Evolutionary conservation across 2,888 invertebrate genomes (phyloP), one percentile per base, ranked within the genome.

Genomic region (Biston stratarius): DNA sequence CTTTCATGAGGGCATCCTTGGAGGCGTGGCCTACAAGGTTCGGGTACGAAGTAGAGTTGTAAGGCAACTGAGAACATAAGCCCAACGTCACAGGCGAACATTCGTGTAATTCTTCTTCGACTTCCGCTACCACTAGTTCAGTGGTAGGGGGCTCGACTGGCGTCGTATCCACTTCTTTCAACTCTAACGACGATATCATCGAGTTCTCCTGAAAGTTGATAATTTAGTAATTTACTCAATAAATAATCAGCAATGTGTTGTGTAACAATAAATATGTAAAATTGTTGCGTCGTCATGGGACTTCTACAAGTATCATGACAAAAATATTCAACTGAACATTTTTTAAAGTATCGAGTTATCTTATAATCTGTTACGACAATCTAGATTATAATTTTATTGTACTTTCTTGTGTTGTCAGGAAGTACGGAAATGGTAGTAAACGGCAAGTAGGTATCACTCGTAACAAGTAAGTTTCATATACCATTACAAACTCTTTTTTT

Each of bases 21-120:
- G 94, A 94, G 56, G 89, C 87, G 77, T 97, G 97, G 0, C 96
- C 96, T 63, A 97, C 94, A 12, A 96, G 89, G 86, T 98, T 98
- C 0, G 98, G 98, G 84, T 97, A 98, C 0, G 97, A 96, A 0
- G 98, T 98, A 10, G 95, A 84, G 82, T 98, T 98, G 87, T 97
- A 97, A 0, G 95, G 95, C 70, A 97, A 91, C 67, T 95, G 95
- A 42, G 95, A 94, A 84, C 97, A 97, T 75, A 97, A 96, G 9
- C 94, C 88, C 57, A 97, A 85, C 62, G 95, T 94, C n/a, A 96
- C 79, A 0, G 95, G 94, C 36, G 95, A 94, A 83, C 97, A 97
- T 79, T 95, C 95, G 74, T 97, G 95, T 6, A 95, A 83, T 5
- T 95, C 94, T n/a, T 95, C 94, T 52, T 95, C 94, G 0, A 95